Base-by-base conservation (phyloP, 2,113 vertebrate genomes). In the Oncorhynchus clarkii region DNA sequence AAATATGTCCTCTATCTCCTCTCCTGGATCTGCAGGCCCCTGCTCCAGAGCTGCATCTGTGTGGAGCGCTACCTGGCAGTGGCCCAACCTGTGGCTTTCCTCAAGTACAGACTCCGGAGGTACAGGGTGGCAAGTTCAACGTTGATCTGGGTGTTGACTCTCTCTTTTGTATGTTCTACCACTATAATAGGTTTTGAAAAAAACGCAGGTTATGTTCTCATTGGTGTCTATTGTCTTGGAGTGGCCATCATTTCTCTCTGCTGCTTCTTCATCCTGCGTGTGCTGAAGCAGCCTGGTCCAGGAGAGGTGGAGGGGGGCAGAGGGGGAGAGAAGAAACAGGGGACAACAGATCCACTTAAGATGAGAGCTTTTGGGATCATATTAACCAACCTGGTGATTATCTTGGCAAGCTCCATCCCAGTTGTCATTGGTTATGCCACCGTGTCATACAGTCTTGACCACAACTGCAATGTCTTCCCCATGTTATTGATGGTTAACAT, bases 21-120 rank as follows among this genome's bases (percentile, higher is more conserved):
- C 4, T 8, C 12, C 5, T 34, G 39, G n/a, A 66, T 26, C 31
- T 60, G 72, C 5, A 49, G 66, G 2, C 66, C 74, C 74, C 13
- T 70, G 22, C 45, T 76, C 31, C 67, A 62, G 67, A 45, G 18
- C 51, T 70, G 20, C 13, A 59, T 76, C 54, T 76, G 74, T 59
- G n/a, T 76, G 51, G 74, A 76, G 74, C 67, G 31, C 16, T 76
- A 76, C 51, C 26, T 76, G 66, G 74, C 74, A 2, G 74, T 76
- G 74, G 16, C 69, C 74, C 51, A 69, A 54, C 74, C 74, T 60
- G 66, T 76, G 11, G 9, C 54, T 26, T 76, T 76, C 54, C 66
- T 70, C 11, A 70, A 24, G 74, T 76, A 70, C 51, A 60, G 20
- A 26, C 66, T 16, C 31, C n/a, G 69, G 67, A 69, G 67, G 29